Evolutionary conservation across 2,888 invertebrate genomes (phyloP).

Genomic region (Harpagoxenus sublaevis): DNA sequence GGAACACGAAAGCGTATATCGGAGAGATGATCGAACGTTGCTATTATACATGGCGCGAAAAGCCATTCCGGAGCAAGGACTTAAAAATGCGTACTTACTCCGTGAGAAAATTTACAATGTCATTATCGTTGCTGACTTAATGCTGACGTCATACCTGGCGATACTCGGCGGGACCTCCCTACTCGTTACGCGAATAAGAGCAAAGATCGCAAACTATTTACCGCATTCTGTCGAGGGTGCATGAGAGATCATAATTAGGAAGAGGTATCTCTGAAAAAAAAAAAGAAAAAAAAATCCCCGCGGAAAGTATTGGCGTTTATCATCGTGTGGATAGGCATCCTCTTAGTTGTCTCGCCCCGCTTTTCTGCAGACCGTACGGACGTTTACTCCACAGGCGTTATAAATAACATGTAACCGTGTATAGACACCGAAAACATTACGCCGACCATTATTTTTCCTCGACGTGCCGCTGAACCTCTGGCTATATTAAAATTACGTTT

Average conservation of each 20-base stretch:
- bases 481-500: slow-evolving; percentile 60
- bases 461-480: slow-evolving; percentile 24
- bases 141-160: neutral
- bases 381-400: neutral
- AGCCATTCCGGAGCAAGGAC: neutral
- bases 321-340: neutral
- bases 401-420: slow-evolving; percentile 45
- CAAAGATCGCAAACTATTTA: neutral
- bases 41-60: neutral
- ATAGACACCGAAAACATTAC: slow-evolving; percentile 43
- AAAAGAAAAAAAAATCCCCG: neutral
- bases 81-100: slow-evolving; percentile 15
- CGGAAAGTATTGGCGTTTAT: neutral
- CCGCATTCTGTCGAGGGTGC: neutral
- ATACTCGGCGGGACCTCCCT: slow-evolving; percentile 14
- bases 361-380: neutral
- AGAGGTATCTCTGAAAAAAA: neutral
- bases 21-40: neutral
- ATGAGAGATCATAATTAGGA: slow-evolving; percentile 17
- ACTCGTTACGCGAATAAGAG: neutral
- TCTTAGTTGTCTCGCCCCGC: neutral
- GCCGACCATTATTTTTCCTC: slow-evolving; percentile 27
- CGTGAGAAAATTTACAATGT: slow-evolving; percentile 15
- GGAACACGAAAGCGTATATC: slow-evolving; percentile 26
- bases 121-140: slow-evolving; percentile 19